Evolutionary conservation across 2,888 invertebrate species (phyloP).

Genomic region (Sinotaia quadrata): DNA sequence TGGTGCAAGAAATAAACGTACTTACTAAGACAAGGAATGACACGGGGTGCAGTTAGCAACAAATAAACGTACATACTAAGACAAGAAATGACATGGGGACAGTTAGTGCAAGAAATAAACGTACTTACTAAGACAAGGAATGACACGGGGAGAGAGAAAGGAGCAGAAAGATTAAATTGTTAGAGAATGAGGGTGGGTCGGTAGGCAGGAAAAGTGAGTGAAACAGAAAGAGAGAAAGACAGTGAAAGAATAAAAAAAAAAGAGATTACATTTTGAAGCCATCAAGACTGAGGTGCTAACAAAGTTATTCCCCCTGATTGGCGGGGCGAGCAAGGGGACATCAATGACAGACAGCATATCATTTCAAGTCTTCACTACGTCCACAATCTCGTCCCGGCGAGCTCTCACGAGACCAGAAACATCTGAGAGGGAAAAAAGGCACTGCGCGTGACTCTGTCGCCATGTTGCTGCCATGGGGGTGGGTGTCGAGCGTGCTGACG

Average conservation of each 20-base stretch:
- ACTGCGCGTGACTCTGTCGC: conserved; percentile 10
- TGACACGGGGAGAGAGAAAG: too few relatives aligned
- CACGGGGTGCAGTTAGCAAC: too few relatives aligned
- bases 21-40: too few relatives aligned
- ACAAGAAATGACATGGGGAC: too few relatives aligned
- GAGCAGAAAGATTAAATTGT: too few relatives aligned
- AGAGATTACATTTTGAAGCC: not conserved
- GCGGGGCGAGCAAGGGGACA: conserved; percentile 20
- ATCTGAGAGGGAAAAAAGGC: not conserved
- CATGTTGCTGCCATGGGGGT: not conserved
- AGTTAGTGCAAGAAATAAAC: too few relatives aligned
- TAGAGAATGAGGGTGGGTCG: not conserved
- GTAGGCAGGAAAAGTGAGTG: not conserved
- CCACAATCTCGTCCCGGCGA: conserved; percentile 21
- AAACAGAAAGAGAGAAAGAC: not conserved
- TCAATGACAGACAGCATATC: conserved; percentile 29
- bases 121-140: too few relatives aligned
- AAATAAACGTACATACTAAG: too few relatives aligned
- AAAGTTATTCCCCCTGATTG: conserved; percentile 27
- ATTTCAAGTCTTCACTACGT: conserved; percentile 21
- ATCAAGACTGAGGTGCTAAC: conserved; percentile 20
- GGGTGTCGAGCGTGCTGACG: not conserved
- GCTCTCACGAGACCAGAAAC: conserved; percentile 21
- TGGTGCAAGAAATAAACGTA: too few relatives aligned
- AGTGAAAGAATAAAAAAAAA: not conserved